Percentiles rank a stretch among this genome's conserved stretches.
These are phyloP conservation scores for Mesorhabditis spiculigera DNA, from an alignment of 2,888 invertebrate genomes.

Conservation along the genomic window DNA sequence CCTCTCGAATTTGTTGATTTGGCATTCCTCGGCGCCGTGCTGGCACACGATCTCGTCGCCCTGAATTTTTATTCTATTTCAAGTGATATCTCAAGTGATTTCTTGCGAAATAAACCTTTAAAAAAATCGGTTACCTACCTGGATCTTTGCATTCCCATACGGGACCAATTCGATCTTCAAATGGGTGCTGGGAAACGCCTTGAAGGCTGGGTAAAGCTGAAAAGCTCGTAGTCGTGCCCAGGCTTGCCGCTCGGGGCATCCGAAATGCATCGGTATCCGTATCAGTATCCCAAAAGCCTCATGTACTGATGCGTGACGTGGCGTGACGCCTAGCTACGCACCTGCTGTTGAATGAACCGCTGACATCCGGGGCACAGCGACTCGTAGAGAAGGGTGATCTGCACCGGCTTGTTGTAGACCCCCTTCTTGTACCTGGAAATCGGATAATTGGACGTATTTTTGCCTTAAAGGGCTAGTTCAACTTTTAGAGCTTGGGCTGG, in stretches of 20 bases:
- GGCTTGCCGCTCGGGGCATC: too few species aligned
- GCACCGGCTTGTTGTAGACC: constrained; percentile 32
- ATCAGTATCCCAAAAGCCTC: too few species aligned
- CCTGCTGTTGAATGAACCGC: constrained; percentile 35
- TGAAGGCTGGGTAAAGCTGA: constrained; percentile 38
- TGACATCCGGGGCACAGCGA: constrained; percentile 51
- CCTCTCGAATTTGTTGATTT: constrained; percentile 44
- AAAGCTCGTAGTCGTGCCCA: too few species aligned
- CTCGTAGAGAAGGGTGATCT: constrained; percentile 41
- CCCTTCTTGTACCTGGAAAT: constrained; percentile 22
- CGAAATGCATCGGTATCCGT: too few species aligned
- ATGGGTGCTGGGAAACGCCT: constrained; percentile 35
- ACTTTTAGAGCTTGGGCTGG: too few species aligned
- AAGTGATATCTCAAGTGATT: background rate
- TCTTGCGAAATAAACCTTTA: background rate
- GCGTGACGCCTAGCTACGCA: background rate
- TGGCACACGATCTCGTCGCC: constrained; percentile 47
- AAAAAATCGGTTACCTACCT: constrained; percentile 12
- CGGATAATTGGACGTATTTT: background rate
- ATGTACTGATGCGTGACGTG: background rate
- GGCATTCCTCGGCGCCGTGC: constrained; percentile 51
- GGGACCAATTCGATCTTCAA: constrained; percentile 54
- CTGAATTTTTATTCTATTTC: constrained; percentile 16
- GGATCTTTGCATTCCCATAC: constrained; percentile 51
- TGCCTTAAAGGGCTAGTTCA: too few species aligned